A percentile compares a stretch with the other conserved stretches of the same genome.
Evolutionary conservation across 2,888 invertebrate species (phyloP).

Genomic region (Dryobota labecula): DNA sequence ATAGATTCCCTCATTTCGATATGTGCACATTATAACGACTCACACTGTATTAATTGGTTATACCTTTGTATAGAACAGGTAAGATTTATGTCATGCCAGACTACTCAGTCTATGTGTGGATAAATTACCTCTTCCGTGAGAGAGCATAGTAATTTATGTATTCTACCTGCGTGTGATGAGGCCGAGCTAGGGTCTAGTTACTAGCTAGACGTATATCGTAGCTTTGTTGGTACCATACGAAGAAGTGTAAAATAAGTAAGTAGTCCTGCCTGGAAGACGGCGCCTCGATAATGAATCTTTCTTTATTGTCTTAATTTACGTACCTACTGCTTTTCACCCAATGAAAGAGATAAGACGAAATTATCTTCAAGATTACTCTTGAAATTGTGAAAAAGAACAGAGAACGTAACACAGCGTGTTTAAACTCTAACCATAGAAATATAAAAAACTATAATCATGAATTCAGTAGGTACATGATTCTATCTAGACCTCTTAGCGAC

Average conservation of each 20-base stretch:
- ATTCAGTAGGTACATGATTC: too few species aligned
- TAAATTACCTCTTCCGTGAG: not conserved
- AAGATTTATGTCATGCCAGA: not conserved
- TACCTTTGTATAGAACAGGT: not conserved
- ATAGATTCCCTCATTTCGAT: too few species aligned
- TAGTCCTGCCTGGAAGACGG: not conserved
- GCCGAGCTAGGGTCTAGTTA: not conserved
- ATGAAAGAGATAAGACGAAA: constrained; percentile 4
- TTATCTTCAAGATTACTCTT: constrained; percentile 12
- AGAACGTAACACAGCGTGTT: too few species aligned
- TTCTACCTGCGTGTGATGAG: not conserved
- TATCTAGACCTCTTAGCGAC: too few species aligned
- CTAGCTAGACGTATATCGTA: not conserved
- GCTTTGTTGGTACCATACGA: not conserved
- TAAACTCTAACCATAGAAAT: too few species aligned
- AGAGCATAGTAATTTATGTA: not conserved
- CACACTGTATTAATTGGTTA: too few species aligned
- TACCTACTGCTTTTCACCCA: constrained; percentile 5
- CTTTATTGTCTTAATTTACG: not conserved
- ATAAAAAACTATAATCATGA: too few species aligned
- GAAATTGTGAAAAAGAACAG: constrained; percentile 8
- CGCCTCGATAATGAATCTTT: not conserved
- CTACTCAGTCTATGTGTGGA: not conserved
- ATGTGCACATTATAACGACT: too few species aligned
- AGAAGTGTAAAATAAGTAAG: not conserved